These are phyloP conservation scores for Acridotheres tristis DNA, from an alignment of 2,797 vertebrate genomes.

Conservation along the genomic window DNA sequence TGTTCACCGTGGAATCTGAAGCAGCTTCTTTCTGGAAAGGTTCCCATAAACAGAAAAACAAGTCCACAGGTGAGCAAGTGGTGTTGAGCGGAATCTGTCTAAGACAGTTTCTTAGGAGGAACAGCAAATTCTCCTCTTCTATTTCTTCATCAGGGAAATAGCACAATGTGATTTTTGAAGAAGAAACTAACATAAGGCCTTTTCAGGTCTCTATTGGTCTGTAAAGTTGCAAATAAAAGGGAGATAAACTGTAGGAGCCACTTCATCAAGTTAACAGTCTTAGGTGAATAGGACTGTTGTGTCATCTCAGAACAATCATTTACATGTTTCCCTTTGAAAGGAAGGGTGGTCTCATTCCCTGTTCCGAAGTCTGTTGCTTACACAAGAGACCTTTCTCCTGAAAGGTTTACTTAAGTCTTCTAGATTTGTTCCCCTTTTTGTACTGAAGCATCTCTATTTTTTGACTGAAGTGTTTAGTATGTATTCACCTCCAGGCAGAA, in stretches of 20 bases:
- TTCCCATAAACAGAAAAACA: not conserved
- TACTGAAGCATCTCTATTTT: not conserved
- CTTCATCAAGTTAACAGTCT: not conserved
- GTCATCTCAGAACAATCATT: not conserved
- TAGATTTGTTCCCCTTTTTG: not conserved
- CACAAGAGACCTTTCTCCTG: not conserved
- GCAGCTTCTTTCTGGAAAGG: not conserved
- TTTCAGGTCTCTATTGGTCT: not conserved
- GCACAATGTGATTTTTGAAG: not conserved
- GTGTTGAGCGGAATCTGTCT: not conserved
- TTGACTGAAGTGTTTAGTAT: not conserved
- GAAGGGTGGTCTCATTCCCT: not conserved
- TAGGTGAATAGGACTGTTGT: not conserved
- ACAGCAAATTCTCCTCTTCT: not conserved
- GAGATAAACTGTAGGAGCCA: not conserved
- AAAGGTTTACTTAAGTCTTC: not conserved
- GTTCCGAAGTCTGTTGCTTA: not conserved
- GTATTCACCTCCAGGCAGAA: not conserved
- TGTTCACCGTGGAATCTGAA: not conserved
- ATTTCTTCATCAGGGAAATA: not conserved
- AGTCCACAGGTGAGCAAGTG: not conserved
- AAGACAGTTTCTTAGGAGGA: not conserved
- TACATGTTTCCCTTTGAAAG: not conserved
- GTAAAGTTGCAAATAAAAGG: not conserved
- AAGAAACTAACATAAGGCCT: not conserved